Evolutionary conservation across 2,797 vertebrate species (phyloP).

Genomic region (Anomalospiza imberbis): DNA sequence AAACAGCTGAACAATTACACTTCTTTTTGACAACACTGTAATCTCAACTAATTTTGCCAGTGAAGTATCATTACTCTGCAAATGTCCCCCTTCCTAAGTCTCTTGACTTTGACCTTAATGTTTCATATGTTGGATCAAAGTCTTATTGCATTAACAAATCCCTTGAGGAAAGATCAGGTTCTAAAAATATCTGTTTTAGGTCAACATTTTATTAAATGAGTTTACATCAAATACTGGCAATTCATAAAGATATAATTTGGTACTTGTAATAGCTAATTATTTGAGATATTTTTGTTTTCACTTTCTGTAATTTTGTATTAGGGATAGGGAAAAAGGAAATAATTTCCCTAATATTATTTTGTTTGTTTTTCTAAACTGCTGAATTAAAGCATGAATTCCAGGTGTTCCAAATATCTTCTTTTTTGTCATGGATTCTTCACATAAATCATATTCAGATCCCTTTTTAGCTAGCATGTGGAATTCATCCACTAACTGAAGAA

Average conservation of each 20-base stretch:
- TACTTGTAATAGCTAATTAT: not conserved
- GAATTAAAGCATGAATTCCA: not conserved
- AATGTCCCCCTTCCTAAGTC: fast-evolving
- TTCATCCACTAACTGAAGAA: not conserved
- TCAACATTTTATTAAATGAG: not conserved
- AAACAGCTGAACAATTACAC: not conserved
- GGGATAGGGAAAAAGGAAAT: not conserved
- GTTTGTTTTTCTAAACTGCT: not conserved
- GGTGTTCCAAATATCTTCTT: not conserved
- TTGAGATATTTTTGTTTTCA: not conserved
- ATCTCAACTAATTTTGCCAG: not conserved
- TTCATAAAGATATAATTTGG: not conserved
- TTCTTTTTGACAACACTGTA: not conserved
- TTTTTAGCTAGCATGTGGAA: not conserved
- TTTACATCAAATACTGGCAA: not conserved
- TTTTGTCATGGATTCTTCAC: not conserved
- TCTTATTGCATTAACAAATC: not conserved
- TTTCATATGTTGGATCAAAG: not conserved
- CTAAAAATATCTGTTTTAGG: not conserved
- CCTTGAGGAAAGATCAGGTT: not conserved
- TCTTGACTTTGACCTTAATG: not conserved
- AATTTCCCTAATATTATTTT: not conserved
- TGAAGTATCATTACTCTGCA: not conserved
- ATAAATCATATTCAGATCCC: not conserved
- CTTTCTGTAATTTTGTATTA: not conserved